Evolutionary conservation across 2,797 vertebrate species (phyloP).

Genomic region (Parambassis ranga): DNA sequence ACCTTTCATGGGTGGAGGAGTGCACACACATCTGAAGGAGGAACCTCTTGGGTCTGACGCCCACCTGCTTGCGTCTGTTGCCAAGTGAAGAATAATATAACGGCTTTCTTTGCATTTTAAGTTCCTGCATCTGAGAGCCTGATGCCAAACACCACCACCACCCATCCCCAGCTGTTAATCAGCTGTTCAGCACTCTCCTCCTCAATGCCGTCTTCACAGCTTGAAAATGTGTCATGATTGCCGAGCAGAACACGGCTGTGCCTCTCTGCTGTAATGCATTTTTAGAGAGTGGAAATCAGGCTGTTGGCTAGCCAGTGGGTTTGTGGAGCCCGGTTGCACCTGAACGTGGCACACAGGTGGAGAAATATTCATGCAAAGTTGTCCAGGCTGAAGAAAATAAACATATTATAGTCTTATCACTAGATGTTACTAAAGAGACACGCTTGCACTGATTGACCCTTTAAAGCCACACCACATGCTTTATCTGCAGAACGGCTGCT

Average conservation of each 20-base stretch:
- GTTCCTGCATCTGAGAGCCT: slow-evolving; percentile 19
- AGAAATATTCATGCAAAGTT: not conserved
- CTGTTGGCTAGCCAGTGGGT: not conserved
- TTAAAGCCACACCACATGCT: not conserved
- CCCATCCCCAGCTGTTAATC: slow-evolving; percentile 6
- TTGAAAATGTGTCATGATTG: not conserved
- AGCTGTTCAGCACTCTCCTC: not conserved
- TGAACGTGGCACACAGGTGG: not conserved
- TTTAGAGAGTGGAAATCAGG: not conserved
- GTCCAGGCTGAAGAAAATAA: not conserved
- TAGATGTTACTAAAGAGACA: slow-evolving; percentile 28
- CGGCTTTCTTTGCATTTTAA: slow-evolving; percentile 26
- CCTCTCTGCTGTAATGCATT: not conserved
- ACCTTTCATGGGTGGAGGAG: too few species aligned
- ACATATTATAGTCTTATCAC: not conserved
- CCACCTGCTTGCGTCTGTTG: slow-evolving; percentile 24
- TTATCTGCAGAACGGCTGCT: not conserved
- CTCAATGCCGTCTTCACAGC: not conserved
- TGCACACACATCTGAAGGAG: not conserved
- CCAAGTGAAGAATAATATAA: slow-evolving; percentile 19
- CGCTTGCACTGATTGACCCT: not conserved
- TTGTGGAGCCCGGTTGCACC: not conserved
- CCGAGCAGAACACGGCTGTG: not conserved
- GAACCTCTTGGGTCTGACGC: not conserved
- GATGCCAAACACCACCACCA: slow-evolving; percentile 16